These are phyloP conservation scores for Muraenolepis orangiensis DNA, from an alignment of 2,797 vertebrate genomes.

Conservation along the genomic window DNA sequence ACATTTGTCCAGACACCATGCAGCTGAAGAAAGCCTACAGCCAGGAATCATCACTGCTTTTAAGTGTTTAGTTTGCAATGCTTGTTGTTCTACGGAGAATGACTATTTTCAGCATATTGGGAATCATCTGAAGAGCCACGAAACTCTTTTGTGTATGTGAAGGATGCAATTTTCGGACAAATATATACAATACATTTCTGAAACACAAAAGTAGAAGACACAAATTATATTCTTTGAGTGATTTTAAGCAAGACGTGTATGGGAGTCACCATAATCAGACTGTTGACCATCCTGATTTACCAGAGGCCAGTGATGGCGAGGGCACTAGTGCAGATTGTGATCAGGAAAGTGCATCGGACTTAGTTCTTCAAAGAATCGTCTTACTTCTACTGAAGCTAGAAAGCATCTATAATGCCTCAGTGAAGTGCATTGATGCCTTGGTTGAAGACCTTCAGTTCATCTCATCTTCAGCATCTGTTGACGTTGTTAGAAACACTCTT, in stretches of 20 bases:
- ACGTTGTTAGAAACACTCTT: conserved; percentile 31
- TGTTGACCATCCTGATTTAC: conserved; percentile 22
- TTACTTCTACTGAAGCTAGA: conserved; percentile 46
- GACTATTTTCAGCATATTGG: conserved; percentile 47
- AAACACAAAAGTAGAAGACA: conserved; percentile 50
- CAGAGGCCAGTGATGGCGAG: conserved; percentile 28
- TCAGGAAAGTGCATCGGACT: conserved; percentile 23
- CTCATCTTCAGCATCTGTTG: conserved; percentile 38
- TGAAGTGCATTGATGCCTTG: conserved; percentile 40
- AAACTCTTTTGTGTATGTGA: conserved; percentile 51
- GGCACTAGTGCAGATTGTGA: conserved; percentile 37
- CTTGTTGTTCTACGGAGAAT: conserved; percentile 29
- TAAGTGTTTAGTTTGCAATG: conserved; percentile 37
- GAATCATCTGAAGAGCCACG: conserved; percentile 40
- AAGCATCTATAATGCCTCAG: conserved; percentile 37
- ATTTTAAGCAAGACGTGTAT: conserved; percentile 36
- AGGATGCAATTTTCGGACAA: conserved; percentile 40
- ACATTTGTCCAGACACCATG: conserved; percentile 44
- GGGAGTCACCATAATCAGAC: conserved; percentile 21
- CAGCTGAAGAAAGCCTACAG: conserved; percentile 19
- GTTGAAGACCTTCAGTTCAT: conserved; percentile 52
- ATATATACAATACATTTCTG: conserved; percentile 47
- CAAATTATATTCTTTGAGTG: conserved; percentile 26
- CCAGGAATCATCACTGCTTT: conserved; percentile 19
- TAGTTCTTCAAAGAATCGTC: conserved; percentile 34